phyloP scores from a whole-genome alignment of 2,888 invertebrate genomes.

The Proisotoma minuta region DNA sequence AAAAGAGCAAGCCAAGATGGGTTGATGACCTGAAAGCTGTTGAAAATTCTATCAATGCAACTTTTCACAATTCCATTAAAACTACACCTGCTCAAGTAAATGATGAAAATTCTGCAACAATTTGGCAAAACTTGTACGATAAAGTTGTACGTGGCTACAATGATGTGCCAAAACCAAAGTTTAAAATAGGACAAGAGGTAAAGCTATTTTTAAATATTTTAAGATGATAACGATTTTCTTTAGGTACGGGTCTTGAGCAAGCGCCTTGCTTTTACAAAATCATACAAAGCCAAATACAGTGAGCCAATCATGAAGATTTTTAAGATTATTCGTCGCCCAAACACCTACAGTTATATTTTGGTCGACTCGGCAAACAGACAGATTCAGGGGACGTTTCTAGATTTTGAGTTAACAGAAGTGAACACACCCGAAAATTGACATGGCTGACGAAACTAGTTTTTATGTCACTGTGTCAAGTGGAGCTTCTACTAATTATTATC shows the following conservation, averaged over 20 bases:
- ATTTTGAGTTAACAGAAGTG: neutral
- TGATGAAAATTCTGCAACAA: neutral
- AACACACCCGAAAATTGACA: neutral
- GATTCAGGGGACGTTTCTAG: neutral
- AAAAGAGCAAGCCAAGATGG: neutral
- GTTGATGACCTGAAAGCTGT: neutral
- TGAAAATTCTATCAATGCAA: neutral
- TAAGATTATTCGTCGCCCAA: neutral
- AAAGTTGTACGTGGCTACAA: neutral
- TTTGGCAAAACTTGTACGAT: neutral
- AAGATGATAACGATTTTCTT: neutral
- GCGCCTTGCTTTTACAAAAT: no score
- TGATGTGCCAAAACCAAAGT: neutral
- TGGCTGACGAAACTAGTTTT: neutral
- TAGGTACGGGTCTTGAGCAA: neutral
- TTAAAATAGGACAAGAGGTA: neutral
- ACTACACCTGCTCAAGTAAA: neutral
- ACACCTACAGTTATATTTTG: neutral
- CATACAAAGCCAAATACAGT: neutral
- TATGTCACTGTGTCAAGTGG: neutral
- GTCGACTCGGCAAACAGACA: neutral
- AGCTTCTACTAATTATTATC: neutral
- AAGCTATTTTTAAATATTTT: neutral
- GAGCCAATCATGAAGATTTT: neutral
- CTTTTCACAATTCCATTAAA: neutral